These are phyloP conservation scores for Anolis carolinensis DNA, from an alignment of 2,113 vertebrate species.

Conservation along the genomic window DNA sequence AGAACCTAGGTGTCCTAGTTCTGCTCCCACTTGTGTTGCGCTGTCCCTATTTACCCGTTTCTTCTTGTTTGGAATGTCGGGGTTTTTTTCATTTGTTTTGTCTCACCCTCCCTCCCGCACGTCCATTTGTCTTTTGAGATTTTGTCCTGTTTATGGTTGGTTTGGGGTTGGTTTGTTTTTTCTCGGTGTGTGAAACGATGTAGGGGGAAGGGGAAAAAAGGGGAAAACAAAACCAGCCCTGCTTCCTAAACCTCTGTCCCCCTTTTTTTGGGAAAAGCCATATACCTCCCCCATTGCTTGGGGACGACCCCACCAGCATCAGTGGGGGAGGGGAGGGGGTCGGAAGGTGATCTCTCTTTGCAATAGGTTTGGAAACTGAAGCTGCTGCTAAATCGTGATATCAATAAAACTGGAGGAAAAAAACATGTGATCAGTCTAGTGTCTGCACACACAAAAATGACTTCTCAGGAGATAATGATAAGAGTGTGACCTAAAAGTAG, in stretches of 20 bases:
- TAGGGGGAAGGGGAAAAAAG: background rate
- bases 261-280: conserved; percentile 32
- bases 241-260: conserved; percentile 27
- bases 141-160: conserved; percentile 33
- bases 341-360: conserved; percentile 16
- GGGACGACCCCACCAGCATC: background rate
- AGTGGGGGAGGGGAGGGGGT: conserved; percentile 11
- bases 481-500: background rate
- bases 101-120: conserved; percentile 6
- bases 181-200: background rate
- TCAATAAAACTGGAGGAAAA: conserved; percentile 36
- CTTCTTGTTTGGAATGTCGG: conserved; percentile 25
- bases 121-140: conserved; percentile 44
- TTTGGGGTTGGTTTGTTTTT: conserved; percentile 13
- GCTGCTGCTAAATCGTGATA: conserved; percentile 37
- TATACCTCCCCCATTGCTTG: conserved; percentile 16
- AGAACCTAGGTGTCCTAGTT: conserved; percentile 20
- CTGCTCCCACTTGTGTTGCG: conserved; percentile 6
- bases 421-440: no score
- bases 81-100: background rate
- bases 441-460: background rate
- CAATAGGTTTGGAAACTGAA: conserved; percentile 46
- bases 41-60: background rate
- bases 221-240: background rate
- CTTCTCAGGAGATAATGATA: background rate